Evolutionary conservation across 2,888 invertebrate genomes (phyloP).

Genomic region (Hydraecia micacea): DNA sequence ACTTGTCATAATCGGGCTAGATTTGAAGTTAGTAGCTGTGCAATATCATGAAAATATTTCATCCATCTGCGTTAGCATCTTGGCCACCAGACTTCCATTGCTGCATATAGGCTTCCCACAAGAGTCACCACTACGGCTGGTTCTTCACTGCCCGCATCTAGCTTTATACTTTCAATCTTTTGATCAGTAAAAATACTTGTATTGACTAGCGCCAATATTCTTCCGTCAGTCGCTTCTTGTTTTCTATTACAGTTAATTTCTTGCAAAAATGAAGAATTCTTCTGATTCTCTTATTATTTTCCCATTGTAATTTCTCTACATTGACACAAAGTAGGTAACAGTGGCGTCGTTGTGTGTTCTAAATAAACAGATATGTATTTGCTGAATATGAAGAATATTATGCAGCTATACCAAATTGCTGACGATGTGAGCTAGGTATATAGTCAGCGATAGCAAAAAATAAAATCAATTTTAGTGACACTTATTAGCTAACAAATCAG

Average conservation of each 20-base stretch:
- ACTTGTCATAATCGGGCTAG: not conserved
- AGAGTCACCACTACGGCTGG: not conserved
- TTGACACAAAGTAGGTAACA: not conserved
- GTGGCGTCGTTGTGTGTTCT: not conserved
- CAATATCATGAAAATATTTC: not conserved
- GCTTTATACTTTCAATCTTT: not conserved
- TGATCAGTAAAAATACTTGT: not conserved
- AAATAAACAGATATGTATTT: slow-evolving; percentile 10
- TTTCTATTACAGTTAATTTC: not conserved
- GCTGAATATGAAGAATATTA: slow-evolving; percentile 14
- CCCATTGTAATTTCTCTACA: not conserved
- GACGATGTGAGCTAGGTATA: slow-evolving; percentile 1
- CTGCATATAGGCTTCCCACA: not conserved
- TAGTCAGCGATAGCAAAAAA: slow-evolving; percentile 1
- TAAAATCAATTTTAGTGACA: not conserved
- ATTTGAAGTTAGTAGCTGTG: not conserved
- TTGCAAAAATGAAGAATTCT: not conserved
- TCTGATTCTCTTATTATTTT: not conserved
- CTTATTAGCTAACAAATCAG: not conserved
- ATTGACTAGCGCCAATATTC: not conserved
- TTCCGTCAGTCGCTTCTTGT: not conserved
- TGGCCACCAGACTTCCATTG: not conserved
- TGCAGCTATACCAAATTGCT: slow-evolving; percentile 4
- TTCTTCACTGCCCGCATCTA: slow-evolving; percentile 14
- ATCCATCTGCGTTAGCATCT: not conserved